These are phyloP conservation scores for Terrapene triunguis DNA, from an alignment of 2,113 vertebrate genomes.

Conservation along the genomic window DNA sequence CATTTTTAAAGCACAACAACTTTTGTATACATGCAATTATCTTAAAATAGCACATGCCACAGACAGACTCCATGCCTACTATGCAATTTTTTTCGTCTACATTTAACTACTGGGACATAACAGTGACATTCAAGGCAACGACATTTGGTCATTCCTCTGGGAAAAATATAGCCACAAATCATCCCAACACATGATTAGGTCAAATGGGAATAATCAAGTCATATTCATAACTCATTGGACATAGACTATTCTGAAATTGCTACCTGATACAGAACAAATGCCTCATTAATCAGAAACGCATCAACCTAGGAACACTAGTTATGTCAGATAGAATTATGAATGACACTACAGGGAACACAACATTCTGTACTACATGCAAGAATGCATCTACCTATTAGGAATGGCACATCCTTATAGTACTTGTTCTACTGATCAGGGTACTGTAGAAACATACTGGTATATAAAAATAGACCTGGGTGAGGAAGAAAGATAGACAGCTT, in stretches of 20 bases:
- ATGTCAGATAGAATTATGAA: constrained; percentile 52
- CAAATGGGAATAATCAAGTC: constrained; percentile 62
- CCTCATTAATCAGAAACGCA: constrained; percentile 70
- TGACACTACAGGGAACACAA: neutral
- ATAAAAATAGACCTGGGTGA: accelerated
- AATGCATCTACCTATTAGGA: accelerated
- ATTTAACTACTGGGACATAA: constrained; percentile 62
- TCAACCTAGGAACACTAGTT: constrained; percentile 40
- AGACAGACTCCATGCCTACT: neutral
- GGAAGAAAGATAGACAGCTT: neutral
- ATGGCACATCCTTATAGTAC: neutral
- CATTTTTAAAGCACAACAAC: neutral
- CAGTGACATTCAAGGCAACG: constrained; percentile 52
- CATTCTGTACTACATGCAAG: neutral
- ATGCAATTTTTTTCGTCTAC: neutral
- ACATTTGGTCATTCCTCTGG: constrained; percentile 46
- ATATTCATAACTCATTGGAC: constrained; percentile 61
- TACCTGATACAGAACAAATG: constrained; percentile 74
- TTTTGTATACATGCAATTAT: neutral
- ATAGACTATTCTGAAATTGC: constrained; percentile 64
- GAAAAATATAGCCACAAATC: constrained; percentile 59
- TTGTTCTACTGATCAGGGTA: neutral
- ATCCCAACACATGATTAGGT: constrained; percentile 58
- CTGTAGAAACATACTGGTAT: neutral
- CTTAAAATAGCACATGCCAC: neutral